Evolutionary conservation across 2,113 vertebrate genomes (phyloP).

Genomic region (Phyllopteryx taeniolatus): DNA sequence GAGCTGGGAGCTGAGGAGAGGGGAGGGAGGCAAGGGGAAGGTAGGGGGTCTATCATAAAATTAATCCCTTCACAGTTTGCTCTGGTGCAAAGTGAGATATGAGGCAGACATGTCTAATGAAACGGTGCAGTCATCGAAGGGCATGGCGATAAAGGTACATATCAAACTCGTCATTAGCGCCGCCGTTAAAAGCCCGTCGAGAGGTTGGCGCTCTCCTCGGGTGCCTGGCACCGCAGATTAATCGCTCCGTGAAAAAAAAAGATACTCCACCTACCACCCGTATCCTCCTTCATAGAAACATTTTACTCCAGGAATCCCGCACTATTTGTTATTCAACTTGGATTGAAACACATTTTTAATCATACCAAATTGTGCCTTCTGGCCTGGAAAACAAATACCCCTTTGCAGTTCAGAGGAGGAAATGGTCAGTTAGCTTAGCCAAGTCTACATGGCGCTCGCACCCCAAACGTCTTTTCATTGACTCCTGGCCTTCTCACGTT

Average conservation of each 20-base stretch:
- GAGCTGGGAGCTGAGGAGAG: constrained; percentile 47
- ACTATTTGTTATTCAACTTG: too few relatives aligned
- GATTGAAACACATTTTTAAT: neutral
- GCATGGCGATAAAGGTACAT: constrained; percentile 64
- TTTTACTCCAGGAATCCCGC: neutral
- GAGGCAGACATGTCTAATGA: constrained; percentile 70
- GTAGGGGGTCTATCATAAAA: constrained; percentile 73
- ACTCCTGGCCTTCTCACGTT: neutral
- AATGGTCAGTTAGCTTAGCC: neutral
- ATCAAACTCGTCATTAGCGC: constrained; percentile 69
- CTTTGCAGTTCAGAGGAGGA: neutral
- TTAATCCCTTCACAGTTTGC: constrained; percentile 73
- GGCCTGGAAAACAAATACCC: neutral
- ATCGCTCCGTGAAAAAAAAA: constrained; percentile 36
- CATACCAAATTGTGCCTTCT: neutral
- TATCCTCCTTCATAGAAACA: neutral
- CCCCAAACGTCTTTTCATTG: neutral
- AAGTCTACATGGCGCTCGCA: neutral
- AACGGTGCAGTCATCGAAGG: constrained; percentile 68
- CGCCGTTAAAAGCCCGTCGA: constrained; percentile 54
- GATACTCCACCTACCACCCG: constrained; percentile 17
- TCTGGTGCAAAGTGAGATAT: constrained; percentile 74
- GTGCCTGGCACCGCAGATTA: constrained; percentile 52
- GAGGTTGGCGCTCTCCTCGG: constrained; percentile 43
- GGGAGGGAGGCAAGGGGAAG: constrained; percentile 34